Base-by-base conservation (phyloP, 1,140 invertebrate species). In the Trigoniulus corallinus region DNA sequence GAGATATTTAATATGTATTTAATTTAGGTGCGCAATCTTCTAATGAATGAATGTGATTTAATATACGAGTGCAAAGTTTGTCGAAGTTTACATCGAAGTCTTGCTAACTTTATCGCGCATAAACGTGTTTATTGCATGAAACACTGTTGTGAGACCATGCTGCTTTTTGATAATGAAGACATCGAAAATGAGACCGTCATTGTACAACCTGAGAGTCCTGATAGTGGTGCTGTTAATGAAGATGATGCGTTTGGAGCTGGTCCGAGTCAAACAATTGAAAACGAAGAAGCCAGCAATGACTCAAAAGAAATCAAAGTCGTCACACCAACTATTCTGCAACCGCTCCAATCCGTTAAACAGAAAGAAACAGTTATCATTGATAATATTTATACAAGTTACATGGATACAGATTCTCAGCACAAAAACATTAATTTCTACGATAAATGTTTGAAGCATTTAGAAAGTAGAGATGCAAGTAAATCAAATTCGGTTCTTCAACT, bases 61-160 rank as follows among this genome's bases (percentile, higher is more conserved):
- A 75, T 91, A 56, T 81, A 84, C 61, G 86, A 91, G 64, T 91
- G 86, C 64, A 79, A 79, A 64, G 74, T 84, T 24, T 91, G 86
- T 63, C 69, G 76, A n/a, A 86, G 78, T 62, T 70, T 91, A 57
- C 88, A 88, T 64, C 73, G 86, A 58, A 83, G 80, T 59, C 67
- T 89, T 51, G 75, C 78, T 0, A 88, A 88, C 67, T 84, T 88
- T 59, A 74, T 88, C 53, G 80, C 80, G 40, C 86, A 89, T 59
- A 89, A 89, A 65, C 68, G 84, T 49, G 71, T 77, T 29, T 88
- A 83, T 59, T 89, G 85, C 60, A 72, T 64, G 54, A 67, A 70
- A 44, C 62, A 64, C 52, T 59, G 53, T 47, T 69, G 70, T 53
- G 63, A 68, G 37, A 61, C 65, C 44, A 68, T 61, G 55, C 40